A percentile compares a stretch with the other conserved stretches of the same genome.
phyloP scores from a whole-genome alignment of 2,888 invertebrate genomes.

The Synanthedon vespiformis region DNA sequence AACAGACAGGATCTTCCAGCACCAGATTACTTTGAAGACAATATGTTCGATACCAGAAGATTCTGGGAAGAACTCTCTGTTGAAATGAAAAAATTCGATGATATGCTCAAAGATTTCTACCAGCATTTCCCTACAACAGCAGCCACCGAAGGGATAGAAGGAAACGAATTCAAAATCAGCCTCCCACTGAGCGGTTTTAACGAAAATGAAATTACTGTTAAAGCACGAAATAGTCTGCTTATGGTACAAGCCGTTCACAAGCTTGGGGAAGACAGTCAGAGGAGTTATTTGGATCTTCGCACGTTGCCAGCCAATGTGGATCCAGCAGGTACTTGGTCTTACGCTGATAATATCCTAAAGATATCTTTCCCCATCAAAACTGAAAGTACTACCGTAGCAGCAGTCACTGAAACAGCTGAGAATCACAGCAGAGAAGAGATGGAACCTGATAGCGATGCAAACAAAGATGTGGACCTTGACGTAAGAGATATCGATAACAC shows the following conservation, averaged over 20 bases:
- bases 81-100: constrained; percentile 19
- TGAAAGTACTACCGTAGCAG: constrained; percentile 4
- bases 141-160: background rate
- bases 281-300: background rate
- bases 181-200: background rate
- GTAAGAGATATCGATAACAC: constrained; percentile 2
- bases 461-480: constrained; percentile 30
- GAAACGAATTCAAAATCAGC: background rate
- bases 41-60: constrained; percentile 3
- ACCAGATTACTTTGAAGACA: background rate
- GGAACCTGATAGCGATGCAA: constrained; percentile 11
- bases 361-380: background rate
- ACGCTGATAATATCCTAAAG: background rate
- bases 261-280: background rate
- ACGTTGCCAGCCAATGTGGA: background rate
- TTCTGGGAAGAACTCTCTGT: constrained; percentile 2
- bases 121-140: background rate
- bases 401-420: constrained; percentile 11
- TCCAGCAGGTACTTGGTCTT: background rate
- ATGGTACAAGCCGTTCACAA: background rate
- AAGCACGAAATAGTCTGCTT: background rate
- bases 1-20: background rate
- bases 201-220: background rate
- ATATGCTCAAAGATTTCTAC: background rate
- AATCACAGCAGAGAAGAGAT: constrained; percentile 33